These are phyloP conservation scores for Podiceps cristatus DNA, from an alignment of 2,113 vertebrate species.

Conservation along the genomic window DNA sequence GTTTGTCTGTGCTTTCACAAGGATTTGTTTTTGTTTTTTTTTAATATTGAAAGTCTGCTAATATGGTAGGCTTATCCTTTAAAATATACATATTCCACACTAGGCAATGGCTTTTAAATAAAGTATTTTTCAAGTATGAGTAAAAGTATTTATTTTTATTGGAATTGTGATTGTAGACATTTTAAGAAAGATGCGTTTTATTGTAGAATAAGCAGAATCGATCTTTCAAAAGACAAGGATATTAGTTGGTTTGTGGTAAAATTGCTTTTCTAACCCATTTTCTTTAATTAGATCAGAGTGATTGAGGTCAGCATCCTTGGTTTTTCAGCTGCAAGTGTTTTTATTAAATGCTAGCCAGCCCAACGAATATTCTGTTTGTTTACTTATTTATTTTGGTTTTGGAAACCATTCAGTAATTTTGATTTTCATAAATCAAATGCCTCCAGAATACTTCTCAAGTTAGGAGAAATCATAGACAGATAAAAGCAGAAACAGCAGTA, in stretches of 20 bases:
- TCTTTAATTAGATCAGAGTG: background rate
- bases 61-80: background rate
- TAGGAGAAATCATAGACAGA: background rate
- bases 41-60: background rate
- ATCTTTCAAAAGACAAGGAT: background rate
- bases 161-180: background rate
- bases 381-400: background rate
- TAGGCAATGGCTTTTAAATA: background rate
- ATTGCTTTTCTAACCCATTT: slow-evolving; percentile 24
- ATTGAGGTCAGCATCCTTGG: background rate
- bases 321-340: slow-evolving; percentile 20
- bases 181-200: background rate
- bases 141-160: background rate
- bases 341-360: background rate
- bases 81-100: background rate
- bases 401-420: background rate
- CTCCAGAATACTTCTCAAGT: background rate
- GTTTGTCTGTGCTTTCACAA: slow-evolving; percentile 63
- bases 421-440: background rate
- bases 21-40: slow-evolving; percentile 29
- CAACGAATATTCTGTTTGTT: slow-evolving; percentile 20
- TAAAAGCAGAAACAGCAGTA: slow-evolving; percentile 1
- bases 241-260: background rate
- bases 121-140: background rate
- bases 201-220: background rate